Conservation (phyloP, 2,888 invertebrate genomes). For the Nemotelus nigrinus region DNA sequence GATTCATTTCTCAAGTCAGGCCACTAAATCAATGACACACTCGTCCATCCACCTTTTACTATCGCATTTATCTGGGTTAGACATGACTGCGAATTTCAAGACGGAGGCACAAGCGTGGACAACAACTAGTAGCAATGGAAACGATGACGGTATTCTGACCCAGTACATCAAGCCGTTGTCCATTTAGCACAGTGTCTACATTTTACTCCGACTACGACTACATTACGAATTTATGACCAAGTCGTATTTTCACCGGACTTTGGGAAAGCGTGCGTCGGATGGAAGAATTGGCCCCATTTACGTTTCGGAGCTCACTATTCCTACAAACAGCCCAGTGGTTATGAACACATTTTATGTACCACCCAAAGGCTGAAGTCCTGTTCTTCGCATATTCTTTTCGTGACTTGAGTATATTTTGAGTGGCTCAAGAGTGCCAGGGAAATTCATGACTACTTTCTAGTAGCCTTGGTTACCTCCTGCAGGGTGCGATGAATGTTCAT, state of each 20-base stretch:
- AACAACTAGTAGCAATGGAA: not conserved
- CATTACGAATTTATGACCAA: slow-evolving; percentile 28
- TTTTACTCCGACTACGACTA: not conserved
- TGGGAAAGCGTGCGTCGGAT: not conserved
- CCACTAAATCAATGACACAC: slow-evolving; percentile 26
- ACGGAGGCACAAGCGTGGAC: too few species aligned
- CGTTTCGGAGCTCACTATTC: slow-evolving; percentile 7
- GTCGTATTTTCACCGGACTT: not conserved
- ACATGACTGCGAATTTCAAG: slow-evolving; percentile 3
- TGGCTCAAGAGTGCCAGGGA: not conserved
- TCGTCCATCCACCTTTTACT: slow-evolving; percentile 21
- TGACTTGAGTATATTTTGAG: not conserved
- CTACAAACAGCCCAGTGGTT: not conserved
- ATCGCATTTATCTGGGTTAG: slow-evolving; percentile 8
- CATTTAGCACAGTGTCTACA: not conserved
- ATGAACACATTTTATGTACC: not conserved
- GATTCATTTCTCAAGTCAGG: slow-evolving; percentile 8
- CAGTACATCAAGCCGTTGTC: not conserved
- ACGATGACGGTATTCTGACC: not conserved
- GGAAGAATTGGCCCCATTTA: slow-evolving; percentile 31
- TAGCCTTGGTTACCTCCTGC: not conserved
- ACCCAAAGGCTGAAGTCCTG: not conserved
- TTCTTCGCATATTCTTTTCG: not conserved
- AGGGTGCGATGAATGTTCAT: too few species aligned
- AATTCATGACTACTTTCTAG: slow-evolving; percentile 14